Base-by-base conservation (phyloP, 1,140 invertebrate species). In the Bombus breviceps region DNA sequence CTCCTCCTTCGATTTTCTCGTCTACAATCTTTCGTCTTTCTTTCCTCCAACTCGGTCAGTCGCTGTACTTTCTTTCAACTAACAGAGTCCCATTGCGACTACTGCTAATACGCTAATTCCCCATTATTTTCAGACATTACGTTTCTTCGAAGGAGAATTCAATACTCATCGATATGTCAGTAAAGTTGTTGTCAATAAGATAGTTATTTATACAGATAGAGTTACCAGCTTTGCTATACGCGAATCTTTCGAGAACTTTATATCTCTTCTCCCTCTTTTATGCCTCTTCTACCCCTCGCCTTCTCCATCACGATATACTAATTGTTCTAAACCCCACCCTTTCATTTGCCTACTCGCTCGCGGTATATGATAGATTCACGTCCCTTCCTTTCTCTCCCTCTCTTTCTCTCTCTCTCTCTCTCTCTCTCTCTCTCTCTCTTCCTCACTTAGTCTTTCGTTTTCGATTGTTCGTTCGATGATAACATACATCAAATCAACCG, bases 1-100 rank as follows among this genome's bases (percentile, higher is more conserved):
- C 71, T 59, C 34, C 71, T 68, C 57, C 34, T 37, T 12, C 74
- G 13, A 80, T n/a, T 47, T 34, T 53, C 13, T 18, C n/a, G 71
- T 62, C 32, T 78, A n/a, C 10, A 37, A 53, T 62, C 18, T 89
- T 10, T 82, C 69, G 41, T 39, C 64, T 72, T 81, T 69, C 64
- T 83, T 64, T 41, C 47, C 32, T 74, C 5, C n/a, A 10, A 13
- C 57, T 72, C 57, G n/a, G 57, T 18, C 10, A 25, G 47, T 75
- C 47, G n/a, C 8, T 15, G 28, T 53, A 32, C 3, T 57, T 59
- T 43, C 34, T 15, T 47, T 25, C 10, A 41, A 8, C 15, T 79
- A 43, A 71, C 32, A 25, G 18, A 22, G 12, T 79, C 73, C 57
- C 43, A 34, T 68, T 39, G 43, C 47, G 47, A 53, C 77, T 66